phyloP scores from a whole-genome alignment of 2,797 vertebrate species.

The Sebastes cheni region DNA sequence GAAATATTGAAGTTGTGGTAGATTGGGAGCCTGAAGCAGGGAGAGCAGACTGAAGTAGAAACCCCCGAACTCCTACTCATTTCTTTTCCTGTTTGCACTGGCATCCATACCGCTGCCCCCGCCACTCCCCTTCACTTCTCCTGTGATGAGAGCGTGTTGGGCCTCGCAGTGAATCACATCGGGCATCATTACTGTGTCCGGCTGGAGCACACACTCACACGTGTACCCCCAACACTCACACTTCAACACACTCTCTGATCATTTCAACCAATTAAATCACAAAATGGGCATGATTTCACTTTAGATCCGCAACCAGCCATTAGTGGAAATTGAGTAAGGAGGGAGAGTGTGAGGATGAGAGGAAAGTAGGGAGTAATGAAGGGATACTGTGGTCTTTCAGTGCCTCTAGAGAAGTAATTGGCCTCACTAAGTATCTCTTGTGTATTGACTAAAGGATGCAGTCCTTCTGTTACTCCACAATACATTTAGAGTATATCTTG shows the following conservation, averaged over 20 bases:
- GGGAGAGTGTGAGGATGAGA: constrained; percentile 34
- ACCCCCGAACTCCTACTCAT: constrained; percentile 30
- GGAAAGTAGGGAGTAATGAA: constrained; percentile 44
- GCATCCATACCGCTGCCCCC: not conserved
- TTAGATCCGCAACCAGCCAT: constrained; percentile 51
- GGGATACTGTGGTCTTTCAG: constrained; percentile 43
- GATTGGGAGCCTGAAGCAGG: constrained; percentile 62
- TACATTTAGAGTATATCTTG: not conserved
- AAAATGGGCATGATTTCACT: constrained; percentile 58
- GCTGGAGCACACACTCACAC: not conserved
- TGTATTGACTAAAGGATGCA: constrained; percentile 42
- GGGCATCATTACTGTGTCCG: constrained; percentile 37
- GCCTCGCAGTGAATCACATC: constrained; percentile 20
- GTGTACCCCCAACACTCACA: constrained; percentile 6
- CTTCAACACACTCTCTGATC: constrained; percentile 22
- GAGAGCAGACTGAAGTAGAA: constrained; percentile 40
- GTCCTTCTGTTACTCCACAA: constrained; percentile 3
- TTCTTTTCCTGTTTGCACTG: constrained; percentile 54
- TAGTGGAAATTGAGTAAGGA: constrained; percentile 52
- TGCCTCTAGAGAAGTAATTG: constrained; percentile 52
- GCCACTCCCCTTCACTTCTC: not conserved
- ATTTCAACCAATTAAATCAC: constrained; percentile 63
- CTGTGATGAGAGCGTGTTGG: constrained; percentile 7
- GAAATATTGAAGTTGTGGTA: constrained; percentile 78
- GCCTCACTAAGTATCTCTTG: constrained; percentile 30